phyloP scores from a whole-genome alignment of 2,797 vertebrate species.

The Steatocranus sp. region DNA sequence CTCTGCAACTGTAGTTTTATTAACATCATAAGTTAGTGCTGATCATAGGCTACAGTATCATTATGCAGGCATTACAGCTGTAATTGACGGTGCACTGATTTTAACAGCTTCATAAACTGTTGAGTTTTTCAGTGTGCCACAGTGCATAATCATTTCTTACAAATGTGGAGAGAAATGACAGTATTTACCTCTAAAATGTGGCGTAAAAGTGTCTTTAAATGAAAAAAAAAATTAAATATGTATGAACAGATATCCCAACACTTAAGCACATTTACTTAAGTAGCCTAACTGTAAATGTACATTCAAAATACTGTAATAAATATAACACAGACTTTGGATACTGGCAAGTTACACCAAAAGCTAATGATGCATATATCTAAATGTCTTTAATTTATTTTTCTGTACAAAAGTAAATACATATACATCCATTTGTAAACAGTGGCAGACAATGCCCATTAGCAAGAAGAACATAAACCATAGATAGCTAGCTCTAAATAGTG shows the following conservation, averaged over 20 bases:
- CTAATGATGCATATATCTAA: slow-evolving; percentile 41
- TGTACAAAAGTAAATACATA: slow-evolving; percentile 62
- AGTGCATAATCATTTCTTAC: background rate
- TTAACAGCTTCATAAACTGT: background rate
- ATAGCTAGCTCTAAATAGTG: slow-evolving; percentile 41
- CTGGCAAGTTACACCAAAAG: slow-evolving; percentile 15
- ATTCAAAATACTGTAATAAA: slow-evolving; percentile 19
- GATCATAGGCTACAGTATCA: background rate
- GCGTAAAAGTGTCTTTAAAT: background rate
- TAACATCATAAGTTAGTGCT: background rate
- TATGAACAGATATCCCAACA: background rate
- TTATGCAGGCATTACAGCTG: background rate
- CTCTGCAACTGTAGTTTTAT: background rate
- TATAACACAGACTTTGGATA: slow-evolving; percentile 12
- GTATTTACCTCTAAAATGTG: background rate
- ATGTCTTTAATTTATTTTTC: slow-evolving; percentile 67
- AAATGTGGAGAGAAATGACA: background rate
- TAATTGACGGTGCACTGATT: background rate
- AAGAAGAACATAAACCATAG: slow-evolving; percentile 29
- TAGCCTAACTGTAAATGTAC: background rate
- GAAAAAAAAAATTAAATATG: background rate
- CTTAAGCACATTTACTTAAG: background rate
- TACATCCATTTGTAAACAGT: slow-evolving; percentile 67
- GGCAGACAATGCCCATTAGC: slow-evolving; percentile 60
- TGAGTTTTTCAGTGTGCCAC: background rate